Percentiles rank a stretch among this genome's conserved stretches.
Evolutionary conservation across 2,797 vertebrate species (phyloP).

Genomic region (Myiothlypis chrysogaster): DNA sequence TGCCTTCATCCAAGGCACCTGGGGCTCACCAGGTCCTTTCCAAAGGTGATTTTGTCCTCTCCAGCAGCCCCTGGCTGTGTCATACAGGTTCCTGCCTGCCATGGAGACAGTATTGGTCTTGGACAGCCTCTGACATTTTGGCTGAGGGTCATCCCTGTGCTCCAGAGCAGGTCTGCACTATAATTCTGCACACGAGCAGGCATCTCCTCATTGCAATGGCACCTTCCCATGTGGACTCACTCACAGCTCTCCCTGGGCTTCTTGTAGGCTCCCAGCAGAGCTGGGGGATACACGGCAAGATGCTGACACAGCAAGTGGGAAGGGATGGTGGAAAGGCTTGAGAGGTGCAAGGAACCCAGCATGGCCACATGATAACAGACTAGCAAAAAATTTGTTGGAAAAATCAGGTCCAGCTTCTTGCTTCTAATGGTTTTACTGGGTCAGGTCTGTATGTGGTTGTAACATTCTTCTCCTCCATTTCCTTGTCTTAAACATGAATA

Average conservation of each 20-base stretch:
- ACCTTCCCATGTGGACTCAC: neutral
- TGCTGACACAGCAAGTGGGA: neutral
- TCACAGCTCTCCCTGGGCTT: rapidly evolving
- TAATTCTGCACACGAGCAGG: neutral
- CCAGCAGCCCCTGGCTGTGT: neutral
- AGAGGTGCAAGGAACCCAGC: neutral
- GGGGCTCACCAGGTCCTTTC: neutral
- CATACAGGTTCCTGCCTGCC: neutral
- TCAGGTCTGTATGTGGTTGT: neutral
- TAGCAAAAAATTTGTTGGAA: neutral
- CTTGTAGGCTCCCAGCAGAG: neutral
- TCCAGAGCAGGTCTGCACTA: neutral
- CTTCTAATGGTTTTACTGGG: neutral
- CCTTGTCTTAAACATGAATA: neutral
- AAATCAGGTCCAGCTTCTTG: neutral
- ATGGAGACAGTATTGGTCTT: neutral
- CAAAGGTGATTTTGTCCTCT: neutral
- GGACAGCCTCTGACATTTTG: neutral
- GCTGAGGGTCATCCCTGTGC: rapidly evolving
- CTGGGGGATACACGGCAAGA: neutral
- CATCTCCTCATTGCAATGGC: rapidly evolving
- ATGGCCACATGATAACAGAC: rapidly evolving
- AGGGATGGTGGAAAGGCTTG: neutral
- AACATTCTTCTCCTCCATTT: neutral
- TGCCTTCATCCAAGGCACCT: neutral